Percentiles rank a stretch among this genome's conserved stretches.
Conservation (phyloP, 2,113 vertebrate genomes). For the Gobius niger region DNA sequence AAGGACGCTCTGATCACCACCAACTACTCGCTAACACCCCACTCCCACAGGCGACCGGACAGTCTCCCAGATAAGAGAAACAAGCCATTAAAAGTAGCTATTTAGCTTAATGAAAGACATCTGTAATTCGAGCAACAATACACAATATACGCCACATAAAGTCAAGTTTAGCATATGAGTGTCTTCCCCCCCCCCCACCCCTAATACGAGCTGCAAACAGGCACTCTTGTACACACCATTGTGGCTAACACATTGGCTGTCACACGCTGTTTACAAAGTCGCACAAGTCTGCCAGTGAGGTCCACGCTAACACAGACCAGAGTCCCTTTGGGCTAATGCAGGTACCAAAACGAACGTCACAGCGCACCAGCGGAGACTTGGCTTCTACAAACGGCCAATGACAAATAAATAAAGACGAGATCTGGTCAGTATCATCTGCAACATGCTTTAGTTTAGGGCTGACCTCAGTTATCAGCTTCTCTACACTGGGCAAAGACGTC, state of each 20-base stretch:
- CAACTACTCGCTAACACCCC: too few relatives aligned
- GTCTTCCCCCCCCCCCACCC: neutral
- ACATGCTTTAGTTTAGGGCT: constrained; percentile 25
- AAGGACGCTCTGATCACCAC: too few relatives aligned
- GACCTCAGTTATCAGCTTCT: constrained; percentile 20
- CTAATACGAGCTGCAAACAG: neutral
- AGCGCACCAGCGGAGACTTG: constrained; percentile 32
- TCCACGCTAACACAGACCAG: constrained; percentile 38
- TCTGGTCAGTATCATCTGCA: constrained; percentile 51
- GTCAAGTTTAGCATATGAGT: neutral
- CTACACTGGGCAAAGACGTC: constrained; percentile 31
- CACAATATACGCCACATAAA: too few relatives aligned
- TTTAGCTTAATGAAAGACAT: too few relatives aligned
- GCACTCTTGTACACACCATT: constrained; percentile 21
- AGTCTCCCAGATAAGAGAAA: neutral
- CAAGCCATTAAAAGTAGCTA: neutral
- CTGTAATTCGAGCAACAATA: too few relatives aligned
- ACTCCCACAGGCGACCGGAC: too few relatives aligned
- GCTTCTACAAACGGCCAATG: constrained; percentile 43
- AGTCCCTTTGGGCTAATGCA: constrained; percentile 27
- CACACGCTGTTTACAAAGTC: constrained; percentile 39
- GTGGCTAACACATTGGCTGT: constrained; percentile 39
- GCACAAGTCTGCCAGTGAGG: constrained; percentile 20
- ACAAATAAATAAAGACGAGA: constrained; percentile 49
- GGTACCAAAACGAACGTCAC: constrained; percentile 33